A percentile compares a stretch with the other conserved stretches of the same genome.
These are phyloP conservation scores for Xerus rutilus DNA, from an alignment of 2,797 vertebrate species.

Conservation along the genomic window DNA sequence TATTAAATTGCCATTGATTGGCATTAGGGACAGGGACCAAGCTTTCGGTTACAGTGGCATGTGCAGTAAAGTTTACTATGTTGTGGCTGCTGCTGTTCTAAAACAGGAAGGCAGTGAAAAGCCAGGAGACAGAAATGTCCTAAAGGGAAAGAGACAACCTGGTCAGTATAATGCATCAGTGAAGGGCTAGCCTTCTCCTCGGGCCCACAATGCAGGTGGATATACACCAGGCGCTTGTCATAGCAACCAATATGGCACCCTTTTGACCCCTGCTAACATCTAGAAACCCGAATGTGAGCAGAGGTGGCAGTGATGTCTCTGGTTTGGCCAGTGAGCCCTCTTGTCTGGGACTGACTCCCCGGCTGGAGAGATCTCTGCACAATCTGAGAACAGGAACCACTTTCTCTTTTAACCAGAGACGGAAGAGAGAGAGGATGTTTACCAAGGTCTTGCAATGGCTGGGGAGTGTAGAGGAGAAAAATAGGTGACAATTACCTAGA, in stretches of 20 bases:
- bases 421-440: not conserved
- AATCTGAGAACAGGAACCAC: not conserved
- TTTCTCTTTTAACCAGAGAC: not conserved
- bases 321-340: not conserved
- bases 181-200: not conserved
- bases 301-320: not conserved
- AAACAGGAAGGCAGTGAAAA: not conserved
- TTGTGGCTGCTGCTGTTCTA: not conserved
- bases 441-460: not conserved
- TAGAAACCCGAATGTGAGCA: not conserved
- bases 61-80: not conserved
- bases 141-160: not conserved
- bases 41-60: too few species aligned
- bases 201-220: not conserved
- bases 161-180: not conserved
- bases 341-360: not conserved
- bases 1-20: too few species aligned
- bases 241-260: not conserved
- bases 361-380: not conserved
- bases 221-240: not conserved
- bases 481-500: not conserved
- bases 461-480: not conserved
- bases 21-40: too few species aligned
- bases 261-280: not conserved
- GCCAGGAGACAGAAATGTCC: not conserved